Evolutionary conservation across 2,888 invertebrate genomes (phyloP).

Genomic region (Dermolepida albohirtum): DNA sequence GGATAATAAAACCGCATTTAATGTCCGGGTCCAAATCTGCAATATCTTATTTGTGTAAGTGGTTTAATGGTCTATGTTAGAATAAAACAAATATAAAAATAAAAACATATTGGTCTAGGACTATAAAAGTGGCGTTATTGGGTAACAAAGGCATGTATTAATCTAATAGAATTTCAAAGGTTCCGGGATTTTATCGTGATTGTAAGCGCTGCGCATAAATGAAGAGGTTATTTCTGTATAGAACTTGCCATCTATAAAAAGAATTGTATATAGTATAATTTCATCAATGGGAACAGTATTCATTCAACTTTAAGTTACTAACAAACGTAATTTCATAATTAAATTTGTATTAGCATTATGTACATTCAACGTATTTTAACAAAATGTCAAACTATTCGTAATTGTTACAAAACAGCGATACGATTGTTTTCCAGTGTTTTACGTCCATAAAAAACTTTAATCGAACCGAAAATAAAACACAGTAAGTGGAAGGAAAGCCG

Average conservation of each 20-base stretch:
- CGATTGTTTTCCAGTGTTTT: no score
- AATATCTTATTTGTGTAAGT: conserved; percentile 44
- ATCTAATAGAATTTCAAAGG: conserved; percentile 8
- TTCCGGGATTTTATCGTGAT: conserved; percentile 22
- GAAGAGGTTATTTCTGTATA: not conserved
- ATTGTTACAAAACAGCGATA: no score
- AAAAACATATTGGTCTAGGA: conserved; percentile 28
- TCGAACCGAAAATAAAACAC: no score
- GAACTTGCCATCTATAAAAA: not conserved
- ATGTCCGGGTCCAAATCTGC: conserved; percentile 42
- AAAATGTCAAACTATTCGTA: no score
- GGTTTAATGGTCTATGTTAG: conserved; percentile 40
- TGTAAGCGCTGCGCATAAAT: conserved; percentile 14
- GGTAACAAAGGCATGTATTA: conserved; percentile 28
- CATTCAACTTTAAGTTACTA: no score
- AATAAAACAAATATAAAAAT: conserved; percentile 39
- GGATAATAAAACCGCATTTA: conserved; percentile 42
- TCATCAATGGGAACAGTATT: no score
- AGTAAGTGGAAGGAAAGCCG: no score
- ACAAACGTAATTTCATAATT: no score
- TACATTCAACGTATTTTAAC: no score
- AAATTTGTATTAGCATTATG: no score
- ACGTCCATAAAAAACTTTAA: no score
- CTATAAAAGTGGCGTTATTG: conserved; percentile 27
- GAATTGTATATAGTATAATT: no score